A percentile compares a stretch with the other conserved stretches of the same genome.
phyloP scores from a whole-genome alignment of 2,888 invertebrate species.

The Allolobophora icterica region DNA sequence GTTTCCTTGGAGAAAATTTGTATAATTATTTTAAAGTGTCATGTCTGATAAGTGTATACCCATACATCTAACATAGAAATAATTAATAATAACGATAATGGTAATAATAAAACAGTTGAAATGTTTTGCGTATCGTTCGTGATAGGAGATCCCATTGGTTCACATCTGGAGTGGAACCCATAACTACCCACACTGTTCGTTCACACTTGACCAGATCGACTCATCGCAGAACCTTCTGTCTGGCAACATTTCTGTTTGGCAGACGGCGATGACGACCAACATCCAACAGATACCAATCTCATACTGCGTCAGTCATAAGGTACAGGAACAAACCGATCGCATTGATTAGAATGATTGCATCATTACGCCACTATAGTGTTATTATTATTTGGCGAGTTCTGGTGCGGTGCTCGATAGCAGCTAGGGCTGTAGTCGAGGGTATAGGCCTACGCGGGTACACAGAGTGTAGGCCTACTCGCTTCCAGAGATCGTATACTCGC shows the following conservation, averaged over 20 bases:
- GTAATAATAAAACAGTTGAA: not conserved
- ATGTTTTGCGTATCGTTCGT: not conserved
- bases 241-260: not conserved
- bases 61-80: no score
- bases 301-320: slow-evolving; percentile 13
- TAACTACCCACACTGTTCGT: slow-evolving; percentile 79
- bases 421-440: no score
- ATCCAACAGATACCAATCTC: not conserved
- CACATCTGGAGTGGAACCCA: slow-evolving; percentile 86
- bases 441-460: no score
- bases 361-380: no score
- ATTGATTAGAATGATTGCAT: no score
- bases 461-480: no score
- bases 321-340: not conserved
- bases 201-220: slow-evolving; percentile 69
- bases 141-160: slow-evolving; percentile 76
- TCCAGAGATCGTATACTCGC: no score
- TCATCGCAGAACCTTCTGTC: not conserved
- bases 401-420: no score
- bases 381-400: no score
- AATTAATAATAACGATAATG: not conserved
- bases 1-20: no score
- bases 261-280: not conserved
- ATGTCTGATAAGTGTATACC: no score
- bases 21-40: no score